Evolutionary conservation across 53 echinoderm and acorn worm species (phyloP).

Genomic region (Pentamera pediparva): DNA sequence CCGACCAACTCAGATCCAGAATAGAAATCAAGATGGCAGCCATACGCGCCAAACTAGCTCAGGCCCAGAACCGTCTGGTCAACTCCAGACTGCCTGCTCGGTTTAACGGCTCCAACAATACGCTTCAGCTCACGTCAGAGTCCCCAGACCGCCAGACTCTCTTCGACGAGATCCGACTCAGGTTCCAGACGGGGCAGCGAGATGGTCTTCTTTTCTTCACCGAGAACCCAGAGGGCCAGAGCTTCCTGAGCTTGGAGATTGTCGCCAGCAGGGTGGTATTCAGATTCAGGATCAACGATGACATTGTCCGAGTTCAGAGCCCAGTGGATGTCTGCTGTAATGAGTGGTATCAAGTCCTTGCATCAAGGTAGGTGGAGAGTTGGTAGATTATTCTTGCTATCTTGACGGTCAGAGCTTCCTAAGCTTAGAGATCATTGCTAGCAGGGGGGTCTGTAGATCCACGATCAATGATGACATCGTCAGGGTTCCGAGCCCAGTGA

Average conservation of each 20-base stretch:
- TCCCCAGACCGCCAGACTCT: constrained; percentile 23
- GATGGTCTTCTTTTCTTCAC: constrained; percentile 80
- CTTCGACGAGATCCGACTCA: constrained; percentile 59
- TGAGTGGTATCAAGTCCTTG: constrained; percentile 77
- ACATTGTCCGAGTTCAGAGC: constrained; percentile 68
- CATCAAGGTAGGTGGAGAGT: constrained; percentile 73
- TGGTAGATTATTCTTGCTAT: background rate
- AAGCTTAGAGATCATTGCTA: constrained; percentile 70
- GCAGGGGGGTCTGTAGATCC: constrained; percentile 55
- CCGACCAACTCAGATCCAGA: constrained; percentile 48
- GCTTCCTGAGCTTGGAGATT: constrained; percentile 71
- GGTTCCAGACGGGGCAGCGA: constrained; percentile 58
- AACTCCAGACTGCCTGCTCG: constrained; percentile 74
- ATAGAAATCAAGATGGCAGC: constrained; percentile 59
- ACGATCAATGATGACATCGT: constrained; percentile 63
- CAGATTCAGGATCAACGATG: constrained; percentile 53
- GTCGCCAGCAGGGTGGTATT: constrained; percentile 62
- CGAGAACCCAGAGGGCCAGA: constrained; percentile 47
- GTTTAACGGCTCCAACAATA: constrained; percentile 60
- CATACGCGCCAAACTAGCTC: constrained; percentile 61
- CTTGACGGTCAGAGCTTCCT: constrained; percentile 42
- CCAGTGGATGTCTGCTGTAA: constrained; percentile 94
- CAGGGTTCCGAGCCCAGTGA: constrained; percentile 69
- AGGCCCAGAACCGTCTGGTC: constrained; percentile 65
- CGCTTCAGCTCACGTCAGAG: constrained; percentile 42